Evolutionary conservation across 2,797 vertebrate species (phyloP), one percentile per base, ranked within the genome.

Genomic region (Protonibea diacanthus): DNA sequence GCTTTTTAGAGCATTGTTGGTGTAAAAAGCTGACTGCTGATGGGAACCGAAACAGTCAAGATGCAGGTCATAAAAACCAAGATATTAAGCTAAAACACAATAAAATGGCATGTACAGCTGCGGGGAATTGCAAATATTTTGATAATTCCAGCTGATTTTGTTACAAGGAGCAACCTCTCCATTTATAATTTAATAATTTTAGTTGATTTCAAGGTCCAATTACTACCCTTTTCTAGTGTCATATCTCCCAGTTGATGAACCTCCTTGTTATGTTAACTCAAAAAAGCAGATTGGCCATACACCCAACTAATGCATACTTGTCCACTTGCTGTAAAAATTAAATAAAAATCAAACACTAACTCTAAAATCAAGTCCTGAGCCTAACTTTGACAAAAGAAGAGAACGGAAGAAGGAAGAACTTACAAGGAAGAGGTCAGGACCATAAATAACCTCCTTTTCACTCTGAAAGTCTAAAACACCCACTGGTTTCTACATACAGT

Each of bases 401-500:
- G n/a, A 40, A 23, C 5, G 5, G 67, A 47, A 15, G 25, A 25
- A 53, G n/a, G 20, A 45, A 42, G n/a, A 33, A 27, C 25, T 27
- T 27, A 15, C 38, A 38, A 53, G n/a, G 20, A 45, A 42, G n/a
- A 33, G 4, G 27, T 61, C 33, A 27, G 12, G 21, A 59, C 29
- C 33, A 29, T 53, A 33, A 1, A 33, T 45, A 60, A 55, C 11
- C 15, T 20, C 6, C n/a, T 51, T 33, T 55, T 68, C 38, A 48
- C 21, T 70, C 27, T 14, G 0, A 33, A 57, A 13, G 23, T 17
- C 42, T 77, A 7, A 77, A 78, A 49, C 51, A 75, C 25, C 21
- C 14, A 27, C 33, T 66, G 67, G 45, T 62, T 75, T 71, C 57
- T 44, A 61, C 25, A 56, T 25, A 49, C 18, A 29, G 33, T 74